These are phyloP conservation scores for Trochalopteron elliotii DNA, from an alignment of 2,113 vertebrate genomes.

Conservation along the genomic window DNA sequence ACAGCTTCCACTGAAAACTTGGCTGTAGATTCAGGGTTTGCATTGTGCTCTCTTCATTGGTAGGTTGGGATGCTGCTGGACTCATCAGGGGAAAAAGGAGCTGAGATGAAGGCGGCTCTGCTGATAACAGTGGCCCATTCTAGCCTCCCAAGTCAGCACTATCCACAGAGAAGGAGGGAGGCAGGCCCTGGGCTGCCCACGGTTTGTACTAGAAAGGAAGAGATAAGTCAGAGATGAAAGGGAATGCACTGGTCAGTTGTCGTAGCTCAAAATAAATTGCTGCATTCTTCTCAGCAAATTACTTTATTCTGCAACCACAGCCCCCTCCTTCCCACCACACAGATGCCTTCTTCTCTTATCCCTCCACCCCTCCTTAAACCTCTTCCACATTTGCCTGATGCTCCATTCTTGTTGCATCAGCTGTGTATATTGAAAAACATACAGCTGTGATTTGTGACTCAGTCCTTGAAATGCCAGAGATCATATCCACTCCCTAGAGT, in stretches of 20 bases:
- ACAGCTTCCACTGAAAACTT: neutral
- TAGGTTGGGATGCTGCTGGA: neutral
- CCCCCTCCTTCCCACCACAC: neutral
- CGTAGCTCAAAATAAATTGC: conserved; percentile 1
- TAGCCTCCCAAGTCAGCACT: neutral
- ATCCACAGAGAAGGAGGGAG: neutral
- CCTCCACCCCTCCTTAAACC: neutral
- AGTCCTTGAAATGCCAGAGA: neutral
- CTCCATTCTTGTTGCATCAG: neutral
- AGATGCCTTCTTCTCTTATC: neutral
- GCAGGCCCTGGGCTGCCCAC: neutral
- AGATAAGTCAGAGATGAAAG: neutral
- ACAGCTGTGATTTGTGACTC: neutral
- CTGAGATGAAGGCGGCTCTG: neutral
- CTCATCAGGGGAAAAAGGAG: neutral
- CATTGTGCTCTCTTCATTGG: neutral
- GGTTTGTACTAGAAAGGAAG: neutral
- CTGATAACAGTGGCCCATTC: neutral
- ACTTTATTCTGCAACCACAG: conserved; percentile 3
- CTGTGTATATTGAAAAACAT: neutral
- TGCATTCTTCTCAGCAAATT: conserved; percentile 9
- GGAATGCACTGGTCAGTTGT: neutral
- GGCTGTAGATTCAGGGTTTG: neutral
- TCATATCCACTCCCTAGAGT: neutral
- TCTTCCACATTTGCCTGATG: neutral